Base-by-base conservation (phyloP, 2,888 invertebrate species). In the Drosophila buzzatii region DNA sequence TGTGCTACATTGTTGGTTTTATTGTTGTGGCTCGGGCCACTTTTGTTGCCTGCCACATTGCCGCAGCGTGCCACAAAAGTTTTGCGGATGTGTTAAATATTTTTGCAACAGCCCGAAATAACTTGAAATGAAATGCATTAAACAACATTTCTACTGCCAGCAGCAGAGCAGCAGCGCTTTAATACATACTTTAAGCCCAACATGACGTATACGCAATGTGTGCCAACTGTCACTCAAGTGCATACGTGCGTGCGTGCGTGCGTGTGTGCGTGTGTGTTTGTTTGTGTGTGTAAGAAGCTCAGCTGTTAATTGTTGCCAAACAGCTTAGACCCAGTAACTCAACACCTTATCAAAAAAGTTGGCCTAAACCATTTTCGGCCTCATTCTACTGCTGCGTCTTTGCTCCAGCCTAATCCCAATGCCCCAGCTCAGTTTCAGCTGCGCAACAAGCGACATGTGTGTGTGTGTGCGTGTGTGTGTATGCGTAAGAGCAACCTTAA, bases 1-100 rank as follows among this genome's bases (percentile, higher is more conserved):
- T 73, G 71, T 41, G 33, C 72, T 67, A 86, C 86, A 80, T 69
- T 87, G 84, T 82, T 79, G 82, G 67, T 71, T 85, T 84, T 86
- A 83, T 78, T 83, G 73, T 78, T 66, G 64, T 62, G 65, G 55
- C 58, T 55, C 14, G 59, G 57, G 70, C 64, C 55, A 72, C 82
- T 61, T 67, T 63, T 69, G 69, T 70, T 73, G 65, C 52, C 57
- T 53, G 81, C 65, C 70, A 63, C 45, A 68, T 59, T 49, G 62
- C 74, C 63, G 56, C 67, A 64, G 73, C 55, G 65, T 70, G 81
- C 74, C 79, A 69, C 71, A 81, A 70, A 86, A 76, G 71, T 78
- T 81, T 73, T 70, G 66, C 47, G 55, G 60, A 49, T 59, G 76
- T 70, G 81, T 69, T 71, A 57, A 80, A 81, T 66, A 80, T 78